Conservation (phyloP, 2,797 vertebrate genomes). For the Manis pentadactyla region DNA sequence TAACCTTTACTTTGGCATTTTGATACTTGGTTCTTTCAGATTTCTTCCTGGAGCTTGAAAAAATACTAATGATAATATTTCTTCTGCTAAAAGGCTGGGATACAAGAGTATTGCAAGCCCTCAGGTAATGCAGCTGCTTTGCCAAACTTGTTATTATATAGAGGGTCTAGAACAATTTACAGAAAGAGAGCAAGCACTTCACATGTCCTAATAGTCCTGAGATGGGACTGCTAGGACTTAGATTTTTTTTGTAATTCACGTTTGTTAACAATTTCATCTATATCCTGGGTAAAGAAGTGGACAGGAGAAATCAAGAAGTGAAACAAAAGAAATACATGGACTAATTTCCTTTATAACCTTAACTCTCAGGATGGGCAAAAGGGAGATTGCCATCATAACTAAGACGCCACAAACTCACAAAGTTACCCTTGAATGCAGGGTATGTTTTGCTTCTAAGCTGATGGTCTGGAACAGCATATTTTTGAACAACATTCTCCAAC, state of each 20-base stretch:
- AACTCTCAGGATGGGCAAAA: background rate
- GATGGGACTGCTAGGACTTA: background rate
- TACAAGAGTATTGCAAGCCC: background rate
- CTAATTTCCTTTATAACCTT: background rate
- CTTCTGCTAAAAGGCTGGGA: background rate
- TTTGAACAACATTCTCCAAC: background rate
- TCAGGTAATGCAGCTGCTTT: background rate
- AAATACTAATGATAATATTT: slow-evolving; percentile 44
- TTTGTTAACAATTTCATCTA: slow-evolving; percentile 28
- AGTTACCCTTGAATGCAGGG: background rate
- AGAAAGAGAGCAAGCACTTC: background rate
- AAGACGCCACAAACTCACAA: background rate
- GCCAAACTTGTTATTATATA: background rate
- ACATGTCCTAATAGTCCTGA: background rate
- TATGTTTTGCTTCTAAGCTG: slow-evolving; percentile 36
- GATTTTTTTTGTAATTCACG: slow-evolving; percentile 9
- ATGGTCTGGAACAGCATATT: background rate
- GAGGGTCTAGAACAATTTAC: background rate
- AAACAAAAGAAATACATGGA: background rate
- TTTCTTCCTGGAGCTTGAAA: slow-evolving; percentile 46
- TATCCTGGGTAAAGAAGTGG: slow-evolving; percentile 38
- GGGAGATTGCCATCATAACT: background rate
- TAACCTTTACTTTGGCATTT: slow-evolving; percentile 11
- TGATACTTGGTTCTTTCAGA: background rate
- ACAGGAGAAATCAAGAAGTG: slow-evolving; percentile 17